Conservation (phyloP, 2,797 vertebrate species). For the Dermochelys coriacea region DNA sequence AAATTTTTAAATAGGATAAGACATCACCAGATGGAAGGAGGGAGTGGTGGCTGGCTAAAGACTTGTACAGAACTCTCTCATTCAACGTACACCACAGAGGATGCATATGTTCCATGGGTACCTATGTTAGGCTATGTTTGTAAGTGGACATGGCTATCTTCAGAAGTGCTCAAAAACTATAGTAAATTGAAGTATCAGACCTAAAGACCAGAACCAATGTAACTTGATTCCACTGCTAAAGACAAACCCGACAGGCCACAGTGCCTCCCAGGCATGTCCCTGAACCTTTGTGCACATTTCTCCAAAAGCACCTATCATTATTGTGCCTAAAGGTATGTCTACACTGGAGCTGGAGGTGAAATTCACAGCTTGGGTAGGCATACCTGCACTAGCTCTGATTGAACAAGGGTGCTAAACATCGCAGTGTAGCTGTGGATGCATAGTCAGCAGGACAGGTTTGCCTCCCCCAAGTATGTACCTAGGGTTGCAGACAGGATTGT, state of each 20-base stretch:
- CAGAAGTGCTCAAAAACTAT: background rate
- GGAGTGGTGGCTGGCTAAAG: too few species aligned
- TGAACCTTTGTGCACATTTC: background rate
- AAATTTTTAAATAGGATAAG: background rate
- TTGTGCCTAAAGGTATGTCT: background rate
- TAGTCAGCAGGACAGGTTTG: too few species aligned
- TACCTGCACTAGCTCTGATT: too few species aligned
- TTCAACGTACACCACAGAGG: background rate
- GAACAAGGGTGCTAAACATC: too few species aligned
- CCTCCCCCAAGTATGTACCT: background rate
- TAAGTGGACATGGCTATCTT: too few species aligned
- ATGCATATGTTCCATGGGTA: background rate
- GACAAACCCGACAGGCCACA: background rate
- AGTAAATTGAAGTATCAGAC: background rate
- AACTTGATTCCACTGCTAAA: background rate
- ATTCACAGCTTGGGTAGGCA: too few species aligned
- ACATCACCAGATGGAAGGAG: too few species aligned
- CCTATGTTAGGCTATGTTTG: background rate
- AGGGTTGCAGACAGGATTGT: background rate
- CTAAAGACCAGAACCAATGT: background rate
- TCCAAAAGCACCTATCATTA: background rate
- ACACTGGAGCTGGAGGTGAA: too few species aligned
- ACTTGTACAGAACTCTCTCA: too few species aligned
- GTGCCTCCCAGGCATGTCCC: background rate
- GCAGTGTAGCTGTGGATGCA: too few species aligned